Conservation (phyloP, 2,888 invertebrate species). For the Dryomyza anilis region DNA sequence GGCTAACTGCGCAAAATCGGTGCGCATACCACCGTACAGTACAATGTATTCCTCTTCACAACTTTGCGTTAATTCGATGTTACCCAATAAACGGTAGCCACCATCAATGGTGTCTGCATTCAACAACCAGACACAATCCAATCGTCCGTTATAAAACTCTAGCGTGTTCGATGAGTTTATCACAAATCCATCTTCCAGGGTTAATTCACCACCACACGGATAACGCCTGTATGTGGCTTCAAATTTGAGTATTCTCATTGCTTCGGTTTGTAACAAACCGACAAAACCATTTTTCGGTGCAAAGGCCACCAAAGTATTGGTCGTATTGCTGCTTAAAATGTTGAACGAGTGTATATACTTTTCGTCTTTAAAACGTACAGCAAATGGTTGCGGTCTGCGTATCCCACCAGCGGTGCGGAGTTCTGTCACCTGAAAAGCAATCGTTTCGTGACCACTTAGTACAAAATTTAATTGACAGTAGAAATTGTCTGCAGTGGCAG, state of each 20-base stretch:
- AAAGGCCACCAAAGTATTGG: constrained; percentile 34
- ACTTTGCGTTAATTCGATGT: constrained; percentile 64
- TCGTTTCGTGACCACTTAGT: constrained; percentile 38
- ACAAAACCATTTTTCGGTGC: constrained; percentile 39
- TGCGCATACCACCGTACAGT: constrained; percentile 52
- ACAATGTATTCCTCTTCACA: constrained; percentile 66
- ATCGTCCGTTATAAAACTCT: constrained; percentile 43
- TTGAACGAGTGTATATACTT: background rate
- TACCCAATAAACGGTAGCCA: constrained; percentile 56
- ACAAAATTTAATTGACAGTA: constrained; percentile 43
- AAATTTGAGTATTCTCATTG: constrained; percentile 36
- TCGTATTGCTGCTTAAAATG: constrained; percentile 32
- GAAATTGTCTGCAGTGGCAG: constrained; percentile 31
- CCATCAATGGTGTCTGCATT: background rate
- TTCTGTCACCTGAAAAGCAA: constrained; percentile 43
- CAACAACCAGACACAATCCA: constrained; percentile 79
- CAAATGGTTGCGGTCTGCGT: too few species aligned
- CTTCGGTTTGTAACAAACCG: constrained; percentile 37
- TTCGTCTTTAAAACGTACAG: constrained; percentile 33
- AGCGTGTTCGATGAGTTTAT: constrained; percentile 53
- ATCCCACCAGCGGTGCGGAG: background rate
- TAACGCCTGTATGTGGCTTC: constrained; percentile 67
- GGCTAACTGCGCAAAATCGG: constrained; percentile 53
- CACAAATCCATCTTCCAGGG: constrained; percentile 49
- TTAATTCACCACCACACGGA: constrained; percentile 72